A percentile compares a stretch with the other conserved stretches of the same genome.
These are phyloP conservation scores for Acronicta leporina DNA, from an alignment of 2,888 invertebrate species.

Conservation along the genomic window DNA sequence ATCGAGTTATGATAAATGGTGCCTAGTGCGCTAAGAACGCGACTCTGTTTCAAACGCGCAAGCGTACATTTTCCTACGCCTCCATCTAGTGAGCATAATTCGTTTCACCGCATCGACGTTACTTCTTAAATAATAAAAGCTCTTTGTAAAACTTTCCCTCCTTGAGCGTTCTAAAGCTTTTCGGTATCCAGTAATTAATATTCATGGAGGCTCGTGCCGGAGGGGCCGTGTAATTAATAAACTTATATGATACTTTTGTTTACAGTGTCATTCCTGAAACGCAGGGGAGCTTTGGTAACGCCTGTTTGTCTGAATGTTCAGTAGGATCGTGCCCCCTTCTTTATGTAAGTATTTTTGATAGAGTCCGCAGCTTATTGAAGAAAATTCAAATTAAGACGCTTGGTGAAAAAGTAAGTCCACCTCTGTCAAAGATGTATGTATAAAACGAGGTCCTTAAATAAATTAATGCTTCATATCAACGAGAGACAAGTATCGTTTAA, in stretches of 20 bases:
- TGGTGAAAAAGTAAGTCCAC: conserved; percentile 37
- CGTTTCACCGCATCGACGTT: conserved; percentile 84
- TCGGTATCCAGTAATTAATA: conserved; percentile 89
- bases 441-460: conserved; percentile 57
- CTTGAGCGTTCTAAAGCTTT: conserved; percentile 88
- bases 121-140: conserved; percentile 89
- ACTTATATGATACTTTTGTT: conserved; percentile 90
- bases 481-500: conserved; percentile 83
- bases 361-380: conserved; percentile 27
- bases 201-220: conserved; percentile 87
- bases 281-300: conserved; percentile 68
- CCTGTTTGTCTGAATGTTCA: conserved; percentile 64
- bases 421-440: conserved; percentile 40
- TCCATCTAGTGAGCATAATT: conserved; percentile 74
- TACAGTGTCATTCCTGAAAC: conserved; percentile 86
- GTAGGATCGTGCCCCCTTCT: conserved; percentile 47
- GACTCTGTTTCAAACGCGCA: conserved; percentile 55
- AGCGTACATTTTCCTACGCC: conserved; percentile 64
- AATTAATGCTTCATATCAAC: conserved; percentile 76
- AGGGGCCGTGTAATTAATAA: conserved; percentile 89
- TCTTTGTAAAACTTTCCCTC: conserved; percentile 89
- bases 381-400: conserved; percentile 33
- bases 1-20: conserved; percentile 86
- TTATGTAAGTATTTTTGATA: conserved; percentile 44
- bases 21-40: conserved; percentile 55